These are phyloP conservation scores for Dermatemys mawii DNA, from an alignment of 2,113 vertebrate genomes.

Conservation along the genomic window DNA sequence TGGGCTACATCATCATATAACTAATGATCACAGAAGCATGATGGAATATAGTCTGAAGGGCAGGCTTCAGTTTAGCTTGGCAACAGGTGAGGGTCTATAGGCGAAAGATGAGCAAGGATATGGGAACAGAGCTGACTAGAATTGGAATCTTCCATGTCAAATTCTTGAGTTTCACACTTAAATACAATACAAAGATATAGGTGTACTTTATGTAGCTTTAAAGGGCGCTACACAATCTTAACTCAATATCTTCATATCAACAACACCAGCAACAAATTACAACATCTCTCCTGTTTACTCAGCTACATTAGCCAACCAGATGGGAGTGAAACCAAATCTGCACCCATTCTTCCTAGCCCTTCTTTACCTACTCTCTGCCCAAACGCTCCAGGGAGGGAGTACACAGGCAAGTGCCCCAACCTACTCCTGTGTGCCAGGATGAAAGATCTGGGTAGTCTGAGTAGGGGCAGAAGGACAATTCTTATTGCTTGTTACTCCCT, in stretches of 20 bases:
- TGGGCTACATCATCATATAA: background rate
- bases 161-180: background rate
- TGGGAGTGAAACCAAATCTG: background rate
- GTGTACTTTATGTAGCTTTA: background rate
- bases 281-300: background rate
- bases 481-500: rapidly evolving
- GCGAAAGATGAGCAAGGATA: background rate
- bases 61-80: background rate
- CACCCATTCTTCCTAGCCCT: background rate
- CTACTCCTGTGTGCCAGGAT: background rate
- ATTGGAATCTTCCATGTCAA: background rate
- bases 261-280: background rate
- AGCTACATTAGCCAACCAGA: background rate
- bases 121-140: background rate
- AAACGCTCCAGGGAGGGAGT: background rate
- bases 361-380: background rate
- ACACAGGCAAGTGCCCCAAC: background rate
- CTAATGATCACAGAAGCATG: background rate
- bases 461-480: background rate
- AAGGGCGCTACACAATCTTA: background rate
- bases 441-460: background rate
- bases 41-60: background rate
- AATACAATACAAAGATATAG: background rate
- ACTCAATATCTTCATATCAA: background rate
- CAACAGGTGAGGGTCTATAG: background rate